Conservation (phyloP, 2,113 vertebrate species). For the Phylloscopus trochilus region DNA sequence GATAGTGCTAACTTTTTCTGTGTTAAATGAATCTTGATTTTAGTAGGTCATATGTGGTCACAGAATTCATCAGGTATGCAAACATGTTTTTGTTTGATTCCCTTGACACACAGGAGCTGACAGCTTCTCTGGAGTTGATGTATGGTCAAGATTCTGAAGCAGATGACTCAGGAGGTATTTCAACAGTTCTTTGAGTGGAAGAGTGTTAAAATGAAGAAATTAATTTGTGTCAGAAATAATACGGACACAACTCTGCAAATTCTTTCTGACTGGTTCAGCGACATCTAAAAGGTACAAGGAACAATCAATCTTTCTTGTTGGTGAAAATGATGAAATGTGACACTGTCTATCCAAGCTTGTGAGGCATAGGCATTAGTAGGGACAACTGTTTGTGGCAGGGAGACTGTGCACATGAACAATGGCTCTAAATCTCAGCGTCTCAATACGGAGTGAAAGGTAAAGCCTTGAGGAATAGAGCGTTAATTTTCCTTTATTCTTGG, state of each 20-base stretch:
- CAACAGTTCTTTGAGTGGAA: slow-evolving; percentile 72
- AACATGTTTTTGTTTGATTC: background rate
- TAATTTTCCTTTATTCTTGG: background rate
- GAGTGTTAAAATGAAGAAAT: slow-evolving; percentile 58
- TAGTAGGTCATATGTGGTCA: background rate
- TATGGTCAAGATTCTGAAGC: slow-evolving; percentile 53
- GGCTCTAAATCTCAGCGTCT: background rate
- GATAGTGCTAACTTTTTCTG: background rate
- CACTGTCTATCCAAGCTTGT: background rate
- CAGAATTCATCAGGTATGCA: background rate
- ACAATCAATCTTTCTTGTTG: background rate
- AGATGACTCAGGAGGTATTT: slow-evolving; percentile 58
- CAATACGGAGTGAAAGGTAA: background rate
- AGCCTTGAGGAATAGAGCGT: background rate
- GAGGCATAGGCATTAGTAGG: background rate
- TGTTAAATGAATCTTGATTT: background rate
- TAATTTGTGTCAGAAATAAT: slow-evolving; percentile 54
- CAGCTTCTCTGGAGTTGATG: slow-evolving; percentile 49
- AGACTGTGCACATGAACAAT: background rate
- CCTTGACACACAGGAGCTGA: slow-evolving; percentile 56
- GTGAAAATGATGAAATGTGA: background rate
- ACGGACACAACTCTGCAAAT: slow-evolving; percentile 61
- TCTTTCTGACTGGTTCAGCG: slow-evolving; percentile 69
- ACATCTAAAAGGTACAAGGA: slow-evolving; percentile 52
- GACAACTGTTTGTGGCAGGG: background rate